Base-by-base conservation (phyloP, 2,797 vertebrate genomes). In the Kryptolebias ocellatus region DNA sequence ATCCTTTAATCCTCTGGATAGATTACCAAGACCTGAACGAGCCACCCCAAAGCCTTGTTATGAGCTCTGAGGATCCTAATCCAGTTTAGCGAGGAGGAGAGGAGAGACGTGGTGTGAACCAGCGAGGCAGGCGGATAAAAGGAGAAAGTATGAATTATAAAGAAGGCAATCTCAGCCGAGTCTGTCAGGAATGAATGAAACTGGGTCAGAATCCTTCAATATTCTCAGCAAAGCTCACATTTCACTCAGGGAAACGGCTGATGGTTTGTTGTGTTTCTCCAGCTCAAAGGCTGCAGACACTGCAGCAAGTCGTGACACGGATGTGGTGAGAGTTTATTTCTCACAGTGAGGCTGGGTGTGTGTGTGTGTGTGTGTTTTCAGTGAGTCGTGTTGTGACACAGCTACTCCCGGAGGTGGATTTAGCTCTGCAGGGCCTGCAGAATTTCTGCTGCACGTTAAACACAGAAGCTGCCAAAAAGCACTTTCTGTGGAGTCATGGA, bases 1-100 rank as follows among this genome's bases (percentile, higher is more conserved):
- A 72, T 80, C 63, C 47, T 56, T 45, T 70, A 63, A 72, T 74
- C 83, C 71, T 63, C 8, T 47, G 49, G 67, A 59, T 46, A 11
- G 57, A 51, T 78, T 42, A 45, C 54, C 7, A 55, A 63, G 54
- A 68, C 64, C 72, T 69, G 72, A 12, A 72, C 86, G 80, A 89
- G 63, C 88, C 86, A 89, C 60, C 47, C 14, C 29, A 73, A 14
- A 85, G 70, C 68, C 37, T 47, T 5, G 46, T 58, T 15, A 64
- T 24, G 45, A 45, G 42, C 52, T 2, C 66, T 28, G 57, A 39
- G 77, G 44, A 54, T n/a, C 49, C 34, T 70, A 67, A 72, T 76
- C 69, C 15, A 31, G 59, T 69, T 58, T 55, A 61, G 31, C 62
- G 57, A 1, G 4, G 57, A 1, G 4, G 52, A 50, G 46, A 63